phyloP scores from a whole-genome alignment of 1,140 invertebrate species.

The Hesperophylax magnus region DNA sequence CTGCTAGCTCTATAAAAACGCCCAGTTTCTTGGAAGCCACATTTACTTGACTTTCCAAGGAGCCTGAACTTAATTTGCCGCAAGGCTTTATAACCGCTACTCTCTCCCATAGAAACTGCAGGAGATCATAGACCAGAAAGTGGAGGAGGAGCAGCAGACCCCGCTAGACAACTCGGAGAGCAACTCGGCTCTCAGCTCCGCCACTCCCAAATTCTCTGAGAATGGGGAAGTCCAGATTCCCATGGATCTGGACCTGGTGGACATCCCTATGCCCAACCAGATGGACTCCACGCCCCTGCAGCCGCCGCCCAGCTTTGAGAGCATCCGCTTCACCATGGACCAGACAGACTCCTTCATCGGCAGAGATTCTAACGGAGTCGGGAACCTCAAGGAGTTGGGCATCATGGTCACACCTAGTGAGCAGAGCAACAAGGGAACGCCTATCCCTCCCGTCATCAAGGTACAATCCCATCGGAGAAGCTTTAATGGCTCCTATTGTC shows the following conservation, averaged over 20 bases:
- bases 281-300: constrained; percentile 48
- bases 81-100: constrained; percentile 20
- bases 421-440: constrained; percentile 55
- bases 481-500: no score
- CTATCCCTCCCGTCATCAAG: constrained; percentile 50
- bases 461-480: constrained; percentile 22
- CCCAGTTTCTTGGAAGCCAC: no score
- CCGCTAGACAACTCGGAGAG: constrained; percentile 57
- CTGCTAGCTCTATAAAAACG: no score
- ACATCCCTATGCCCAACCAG: constrained; percentile 74
- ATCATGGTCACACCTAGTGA: constrained; percentile 55
- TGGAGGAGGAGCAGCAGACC: constrained; percentile 65
- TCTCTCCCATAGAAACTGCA: constrained; percentile 72
- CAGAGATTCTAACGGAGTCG: constrained; percentile 49
- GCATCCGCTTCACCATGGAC: constrained; percentile 58
- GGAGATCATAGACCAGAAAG: constrained; percentile 74
- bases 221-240: constrained; percentile 60
- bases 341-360: constrained; percentile 52
- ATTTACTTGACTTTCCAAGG: no score
- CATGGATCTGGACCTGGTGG: constrained; percentile 72
- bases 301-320: constrained; percentile 60
- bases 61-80: no score
- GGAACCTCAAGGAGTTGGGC: constrained; percentile 57
- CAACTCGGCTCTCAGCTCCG: constrained; percentile 40
- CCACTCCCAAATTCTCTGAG: constrained; percentile 58